These are phyloP conservation scores for Cercopithecus mona DNA, from an alignment of 2,113 vertebrate species.

Conservation along the genomic window DNA sequence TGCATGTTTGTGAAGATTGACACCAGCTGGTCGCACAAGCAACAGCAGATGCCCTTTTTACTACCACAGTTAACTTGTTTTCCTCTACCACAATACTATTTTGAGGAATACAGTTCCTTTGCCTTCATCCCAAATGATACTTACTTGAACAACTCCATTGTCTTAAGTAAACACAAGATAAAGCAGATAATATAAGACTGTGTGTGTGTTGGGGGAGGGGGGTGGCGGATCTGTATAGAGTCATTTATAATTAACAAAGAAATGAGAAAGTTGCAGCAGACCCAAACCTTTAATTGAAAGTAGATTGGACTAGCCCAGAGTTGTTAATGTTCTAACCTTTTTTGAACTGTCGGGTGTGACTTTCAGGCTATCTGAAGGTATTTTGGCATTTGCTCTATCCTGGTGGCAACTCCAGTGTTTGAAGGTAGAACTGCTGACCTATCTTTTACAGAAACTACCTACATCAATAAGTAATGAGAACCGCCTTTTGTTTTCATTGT, in stretches of 20 bases:
- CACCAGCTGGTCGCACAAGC: conserved; percentile 37
- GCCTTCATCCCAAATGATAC: not conserved
- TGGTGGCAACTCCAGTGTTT: not conserved
- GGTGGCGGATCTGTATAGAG: not conserved
- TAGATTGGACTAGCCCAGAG: not conserved
- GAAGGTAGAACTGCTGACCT: conserved; percentile 12
- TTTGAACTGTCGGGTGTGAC: not conserved
- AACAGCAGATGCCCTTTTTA: conserved; percentile 45
- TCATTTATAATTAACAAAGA: conserved; percentile 15
- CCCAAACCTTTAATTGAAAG: not conserved
- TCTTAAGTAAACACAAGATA: conserved; percentile 1
- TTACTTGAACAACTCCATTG: not conserved
- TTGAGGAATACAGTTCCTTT: conserved; percentile 21
- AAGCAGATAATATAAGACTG: not conserved
- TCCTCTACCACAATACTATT: not conserved
- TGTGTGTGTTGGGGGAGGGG: too few species aligned
- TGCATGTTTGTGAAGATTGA: not conserved
- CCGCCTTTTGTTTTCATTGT: not conserved
- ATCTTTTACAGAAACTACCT: not conserved
- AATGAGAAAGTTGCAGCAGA: not conserved
- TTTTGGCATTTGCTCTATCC: not conserved
- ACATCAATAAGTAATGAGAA: not conserved
- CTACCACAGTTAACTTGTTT: conserved; percentile 3
- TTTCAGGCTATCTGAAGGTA: not conserved
- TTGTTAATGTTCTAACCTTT: not conserved